Base-by-base conservation (phyloP, 2,113 vertebrate genomes). In the Dicerorhinus sumatrensis region DNA sequence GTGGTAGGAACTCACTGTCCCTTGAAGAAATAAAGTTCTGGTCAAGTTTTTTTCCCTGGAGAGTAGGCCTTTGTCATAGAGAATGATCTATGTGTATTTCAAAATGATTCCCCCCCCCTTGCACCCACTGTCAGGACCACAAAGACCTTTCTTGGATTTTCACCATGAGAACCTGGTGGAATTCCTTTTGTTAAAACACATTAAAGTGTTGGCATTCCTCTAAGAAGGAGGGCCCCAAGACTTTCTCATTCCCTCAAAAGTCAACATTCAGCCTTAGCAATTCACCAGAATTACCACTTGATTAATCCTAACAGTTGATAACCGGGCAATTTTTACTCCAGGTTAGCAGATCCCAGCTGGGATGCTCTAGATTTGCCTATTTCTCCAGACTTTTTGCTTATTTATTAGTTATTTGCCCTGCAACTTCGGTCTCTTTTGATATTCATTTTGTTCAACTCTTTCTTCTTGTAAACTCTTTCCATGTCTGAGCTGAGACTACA, bases 341-440 rank as follows among this genome's bases (percentile, higher is more conserved):
- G 54, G 17, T 2, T 1, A 39, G 8, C 25, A 8, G 63, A 1
- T 6, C 17, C 18, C 54, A 13, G 29, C 12, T 6, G 23, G 8
- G 10, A 27, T 3, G 8, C 7, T 42, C 13, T 18, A n/a, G n/a
- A 8, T 5, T 5, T 13, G 27, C 65, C 5, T 1, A 0, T 33
- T 31, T n/a, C 13, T 5, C 20, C 58, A 25, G 58, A 18, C 2
- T 48, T 48, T 48, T 48, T 48, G 48, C 48, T 48, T 48, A 48
- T 48, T 48, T 48, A 11, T 54, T 54, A 27, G 16, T 8, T 3
- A 2, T 6, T 51, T 8, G 18, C 8, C 33, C 33, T 31, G 6
- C 5, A 12, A 6, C 9, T 27, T 14, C 46, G 2, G 54, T 39
- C 31, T 8, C 63, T 62, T 33, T 9, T 25, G 4, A 16, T 21